phyloP scores from a whole-genome alignment of 2,113 vertebrate species.

The Sisor rabdophorus region DNA sequence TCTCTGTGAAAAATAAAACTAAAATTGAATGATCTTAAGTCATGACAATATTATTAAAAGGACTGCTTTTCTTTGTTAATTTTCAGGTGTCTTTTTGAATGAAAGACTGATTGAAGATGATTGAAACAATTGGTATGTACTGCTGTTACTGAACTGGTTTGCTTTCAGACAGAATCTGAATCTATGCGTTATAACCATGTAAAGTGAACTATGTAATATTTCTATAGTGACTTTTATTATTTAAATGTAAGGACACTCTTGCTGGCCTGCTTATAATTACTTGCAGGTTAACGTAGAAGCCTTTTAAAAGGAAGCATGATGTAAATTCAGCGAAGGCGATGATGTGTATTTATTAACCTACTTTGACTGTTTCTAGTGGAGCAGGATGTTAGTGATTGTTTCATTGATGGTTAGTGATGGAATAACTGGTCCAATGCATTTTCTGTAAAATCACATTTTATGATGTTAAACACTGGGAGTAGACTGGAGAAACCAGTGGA shows the following conservation, averaged over 20 bases:
- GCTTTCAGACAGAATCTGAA: background rate
- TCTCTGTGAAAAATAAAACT: background rate
- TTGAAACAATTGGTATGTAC: slow-evolving; percentile 74
- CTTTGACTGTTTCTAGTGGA: background rate
- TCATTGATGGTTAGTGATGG: too few relatives aligned
- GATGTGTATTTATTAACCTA: background rate
- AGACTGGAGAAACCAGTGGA: background rate
- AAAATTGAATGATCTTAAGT: background rate
- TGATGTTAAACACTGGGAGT: background rate
- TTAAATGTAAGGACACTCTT: background rate
- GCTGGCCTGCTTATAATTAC: background rate
- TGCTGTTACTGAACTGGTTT: background rate
- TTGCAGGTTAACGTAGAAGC: background rate
- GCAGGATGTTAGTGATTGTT: background rate
- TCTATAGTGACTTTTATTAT: background rate
- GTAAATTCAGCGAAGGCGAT: background rate
- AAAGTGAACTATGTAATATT: background rate
- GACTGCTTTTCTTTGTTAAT: background rate
- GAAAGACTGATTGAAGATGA: slow-evolving; percentile 62
- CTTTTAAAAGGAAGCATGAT: background rate
- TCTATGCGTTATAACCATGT: background rate
- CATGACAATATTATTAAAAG: background rate
- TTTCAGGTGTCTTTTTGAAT: slow-evolving; percentile 52
- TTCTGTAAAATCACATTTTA: background rate
- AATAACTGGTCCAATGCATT: background rate